Percentiles rank a stretch among this genome's conserved stretches.
Evolutionary conservation across 2,797 vertebrate genomes (phyloP).

Genomic region (Lithobates sylvaticus): DNA sequence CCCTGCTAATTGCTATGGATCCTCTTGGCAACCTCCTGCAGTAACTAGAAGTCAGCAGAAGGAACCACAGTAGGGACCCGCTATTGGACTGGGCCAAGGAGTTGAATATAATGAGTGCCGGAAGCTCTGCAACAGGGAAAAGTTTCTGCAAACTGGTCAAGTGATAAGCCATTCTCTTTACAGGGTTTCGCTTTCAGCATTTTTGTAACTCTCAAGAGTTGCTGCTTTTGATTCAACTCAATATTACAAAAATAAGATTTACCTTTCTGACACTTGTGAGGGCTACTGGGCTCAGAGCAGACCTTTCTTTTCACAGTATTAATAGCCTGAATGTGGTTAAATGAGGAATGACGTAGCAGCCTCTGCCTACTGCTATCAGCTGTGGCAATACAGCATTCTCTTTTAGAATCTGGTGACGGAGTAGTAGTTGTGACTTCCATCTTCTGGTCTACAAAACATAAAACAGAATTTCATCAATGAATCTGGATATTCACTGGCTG

Average conservation of each 20-base stretch:
- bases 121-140: too few species aligned
- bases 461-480: constrained; percentile 44
- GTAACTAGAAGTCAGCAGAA: too few species aligned
- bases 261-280: constrained; percentile 76
- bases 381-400: constrained; percentile 36
- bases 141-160: too few species aligned
- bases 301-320: constrained; percentile 75
- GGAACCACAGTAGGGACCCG: too few species aligned
- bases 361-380: constrained; percentile 71
- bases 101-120: too few species aligned
- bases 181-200: too few species aligned
- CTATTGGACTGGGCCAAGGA: too few species aligned
- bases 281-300: constrained; percentile 87
- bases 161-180: too few species aligned
- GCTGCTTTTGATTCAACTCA: background rate
- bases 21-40: too few species aligned
- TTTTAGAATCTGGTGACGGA: constrained; percentile 67
- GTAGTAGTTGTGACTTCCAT: constrained; percentile 64
- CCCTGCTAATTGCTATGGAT: too few species aligned
- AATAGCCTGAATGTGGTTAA: constrained; percentile 72
- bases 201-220: too few species aligned
- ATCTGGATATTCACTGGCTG: background rate
- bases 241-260: constrained; percentile 23
- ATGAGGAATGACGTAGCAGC: constrained; percentile 80
- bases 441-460: constrained; percentile 52